These are phyloP conservation scores for Neodiprion virginianus DNA, from an alignment of 1,140 invertebrate genomes.

Conservation along the genomic window DNA sequence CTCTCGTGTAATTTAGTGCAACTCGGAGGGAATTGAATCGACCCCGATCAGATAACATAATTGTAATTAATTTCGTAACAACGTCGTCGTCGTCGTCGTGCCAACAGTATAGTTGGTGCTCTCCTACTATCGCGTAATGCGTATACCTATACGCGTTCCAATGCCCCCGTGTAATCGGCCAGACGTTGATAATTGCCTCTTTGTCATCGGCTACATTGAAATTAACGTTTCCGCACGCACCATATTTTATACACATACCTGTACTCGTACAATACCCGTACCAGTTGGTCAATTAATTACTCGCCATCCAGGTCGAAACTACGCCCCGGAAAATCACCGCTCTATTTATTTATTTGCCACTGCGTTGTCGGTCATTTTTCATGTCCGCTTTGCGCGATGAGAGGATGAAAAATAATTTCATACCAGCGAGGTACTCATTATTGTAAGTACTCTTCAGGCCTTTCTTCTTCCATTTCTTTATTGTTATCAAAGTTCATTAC, in stretches of 20 bases:
- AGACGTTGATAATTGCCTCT: not conserved
- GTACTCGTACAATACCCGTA: not conserved
- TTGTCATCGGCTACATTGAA: constrained; percentile 1
- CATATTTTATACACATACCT: not conserved
- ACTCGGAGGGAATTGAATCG: constrained; percentile 3
- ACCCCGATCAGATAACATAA: constrained; percentile 4
- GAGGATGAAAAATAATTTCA: too few species aligned
- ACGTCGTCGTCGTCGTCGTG: not conserved
- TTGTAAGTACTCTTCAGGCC: too few species aligned
- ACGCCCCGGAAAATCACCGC: not conserved
- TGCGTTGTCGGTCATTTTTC: too few species aligned
- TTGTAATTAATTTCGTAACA: constrained; percentile 3
- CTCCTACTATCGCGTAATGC: not conserved
- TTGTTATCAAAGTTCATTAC: too few species aligned
- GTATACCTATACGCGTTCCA: not conserved
- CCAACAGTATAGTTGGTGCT: too few species aligned
- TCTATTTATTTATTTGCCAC: not conserved
- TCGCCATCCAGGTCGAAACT: not conserved
- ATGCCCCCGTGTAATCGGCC: too few species aligned
- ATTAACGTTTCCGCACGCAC: not conserved
- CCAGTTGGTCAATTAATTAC: not conserved
- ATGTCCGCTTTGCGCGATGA: too few species aligned
- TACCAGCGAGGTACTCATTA: too few species aligned
- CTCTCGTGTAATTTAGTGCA: not conserved
- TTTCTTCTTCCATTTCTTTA: too few species aligned